Conservation (phyloP, 30 jellyfish, hydroid and myxozoan species). For the Aurelia aurita region DNA sequence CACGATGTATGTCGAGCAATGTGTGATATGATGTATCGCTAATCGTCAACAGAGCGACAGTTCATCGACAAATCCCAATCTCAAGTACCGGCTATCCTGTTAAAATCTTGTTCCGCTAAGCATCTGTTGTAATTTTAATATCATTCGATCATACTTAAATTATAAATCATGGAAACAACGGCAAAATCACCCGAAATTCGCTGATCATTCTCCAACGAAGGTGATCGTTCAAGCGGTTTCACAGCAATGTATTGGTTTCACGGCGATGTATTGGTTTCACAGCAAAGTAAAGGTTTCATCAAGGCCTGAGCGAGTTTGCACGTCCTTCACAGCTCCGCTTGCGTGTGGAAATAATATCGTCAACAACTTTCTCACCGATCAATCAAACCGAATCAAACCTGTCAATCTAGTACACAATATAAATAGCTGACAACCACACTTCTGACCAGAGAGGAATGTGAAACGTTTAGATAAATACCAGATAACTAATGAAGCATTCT, state of each 20-base stretch:
- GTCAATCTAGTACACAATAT: constrained; percentile 67
- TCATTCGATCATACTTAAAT: constrained; percentile 55
- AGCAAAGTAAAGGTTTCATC: constrained; percentile 39
- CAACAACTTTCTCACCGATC: constrained; percentile 84
- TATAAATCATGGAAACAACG: constrained; percentile 15
- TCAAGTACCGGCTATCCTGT: constrained; percentile 63
- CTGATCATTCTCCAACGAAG: constrained; percentile 14
- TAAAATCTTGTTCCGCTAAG: constrained; percentile 61
- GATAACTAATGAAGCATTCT: constrained; percentile 27
- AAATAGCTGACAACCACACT: constrained; percentile 84
- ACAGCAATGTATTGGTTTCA: constrained; percentile 46
- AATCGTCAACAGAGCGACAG: constrained; percentile 46
- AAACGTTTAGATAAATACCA: constrained; percentile 51
- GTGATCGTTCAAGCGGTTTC: constrained; percentile 46
- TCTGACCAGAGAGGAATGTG: constrained; percentile 46
- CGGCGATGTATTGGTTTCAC: constrained; percentile 56
- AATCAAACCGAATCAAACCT: constrained; percentile 84
- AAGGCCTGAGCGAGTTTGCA: constrained; percentile 34
- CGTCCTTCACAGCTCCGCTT: constrained; percentile 71
- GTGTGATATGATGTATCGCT: constrained; percentile 66
- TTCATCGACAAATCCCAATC: constrained; percentile 70
- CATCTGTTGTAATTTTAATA: constrained; percentile 67
- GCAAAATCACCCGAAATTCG: constrained; percentile 4
- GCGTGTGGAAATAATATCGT: constrained; percentile 80
- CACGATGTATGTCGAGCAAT: constrained; percentile 7